Percentiles rank a stretch among this genome's conserved stretches.
phyloP scores from a whole-genome alignment of 2,888 invertebrate genomes.

The Conistra vaccinii region DNA sequence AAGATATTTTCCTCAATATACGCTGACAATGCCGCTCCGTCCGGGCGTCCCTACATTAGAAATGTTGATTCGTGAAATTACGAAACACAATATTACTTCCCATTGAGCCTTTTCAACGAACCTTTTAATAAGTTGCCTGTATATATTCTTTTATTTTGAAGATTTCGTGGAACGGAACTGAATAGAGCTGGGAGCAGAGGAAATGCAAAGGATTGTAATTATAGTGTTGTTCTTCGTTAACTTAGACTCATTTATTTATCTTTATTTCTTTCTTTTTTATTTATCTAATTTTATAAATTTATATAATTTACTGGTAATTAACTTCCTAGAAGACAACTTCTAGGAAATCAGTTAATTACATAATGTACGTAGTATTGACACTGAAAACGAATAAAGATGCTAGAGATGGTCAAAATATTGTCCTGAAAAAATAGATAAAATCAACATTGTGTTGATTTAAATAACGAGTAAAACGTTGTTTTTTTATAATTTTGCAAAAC shows the following conservation, averaged over 20 bases:
- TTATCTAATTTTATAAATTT: too few species aligned
- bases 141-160: constrained; percentile 26
- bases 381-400: background rate
- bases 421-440: background rate
- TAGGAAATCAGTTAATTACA: background rate
- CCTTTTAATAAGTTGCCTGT: constrained; percentile 56
- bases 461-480: background rate
- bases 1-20: constrained; percentile 60
- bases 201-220: constrained; percentile 2
- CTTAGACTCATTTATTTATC: too few species aligned
- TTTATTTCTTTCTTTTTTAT: too few species aligned
- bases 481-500: background rate
- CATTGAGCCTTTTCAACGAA: constrained; percentile 49
- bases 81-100: constrained; percentile 61
- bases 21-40: constrained; percentile 46
- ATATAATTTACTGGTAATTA: too few species aligned
- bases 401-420: too few species aligned
- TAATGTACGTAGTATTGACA: background rate
- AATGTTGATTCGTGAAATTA: constrained; percentile 65
- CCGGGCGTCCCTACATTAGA: constrained; percentile 58
- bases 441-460: background rate
- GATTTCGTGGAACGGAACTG: background rate
- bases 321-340: background rate
- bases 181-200: background rate
- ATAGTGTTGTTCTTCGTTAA: background rate